Base-by-base conservation (phyloP, 2,888 invertebrate species). In the Dryocosmus kuriphilus region DNA sequence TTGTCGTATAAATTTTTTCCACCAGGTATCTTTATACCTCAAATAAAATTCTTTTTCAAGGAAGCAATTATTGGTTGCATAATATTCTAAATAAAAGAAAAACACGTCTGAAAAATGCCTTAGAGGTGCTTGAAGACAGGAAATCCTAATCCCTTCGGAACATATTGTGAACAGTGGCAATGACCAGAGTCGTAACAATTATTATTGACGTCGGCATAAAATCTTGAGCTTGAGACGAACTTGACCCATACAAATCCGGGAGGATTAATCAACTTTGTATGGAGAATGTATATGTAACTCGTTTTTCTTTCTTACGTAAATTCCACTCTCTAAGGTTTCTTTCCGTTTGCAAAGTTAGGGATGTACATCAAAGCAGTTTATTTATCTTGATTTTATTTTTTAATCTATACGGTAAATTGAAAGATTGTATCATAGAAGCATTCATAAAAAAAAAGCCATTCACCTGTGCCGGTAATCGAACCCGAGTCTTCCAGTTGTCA, bases 301-400 rank as follows among this genome's bases (percentile, higher is more conserved):
- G 74, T 81, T 84, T 79, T 0, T 80, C 79, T 80, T 81, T 81
- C 83, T 86, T 86, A 86, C 86, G 84, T 86, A 84, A 86, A 85
- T 80, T 78, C 78, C 35, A 24, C 41, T 74, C 77, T 75, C 79
- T 85, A 86, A 79, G 86, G 86, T 83, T 86, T 85, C 85, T 51
- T 67, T 51, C 27, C 46, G 32, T 32, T 51, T 41, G 75, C 30
- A 19, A 67, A 46, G 46, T 16, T 3, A 46, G 9, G 19, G 8
- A n/a, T n/a, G 19, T 19, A n/a, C 19, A 27, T 16, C 27, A 41
- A 67, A 67, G 19, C 11, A 27, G 30, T 5, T 11, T 24, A 57
- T n/a, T n/a, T n/a, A n/a, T n/a, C n/a, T n/a, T n/a, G n/a, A n/a
- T n/a, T n/a, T n/a, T n/a, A n/a, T n/a, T n/a, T n/a, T n/a, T n/a